Conservation (phyloP, 2,888 invertebrate species). For the Automeris io region DNA sequence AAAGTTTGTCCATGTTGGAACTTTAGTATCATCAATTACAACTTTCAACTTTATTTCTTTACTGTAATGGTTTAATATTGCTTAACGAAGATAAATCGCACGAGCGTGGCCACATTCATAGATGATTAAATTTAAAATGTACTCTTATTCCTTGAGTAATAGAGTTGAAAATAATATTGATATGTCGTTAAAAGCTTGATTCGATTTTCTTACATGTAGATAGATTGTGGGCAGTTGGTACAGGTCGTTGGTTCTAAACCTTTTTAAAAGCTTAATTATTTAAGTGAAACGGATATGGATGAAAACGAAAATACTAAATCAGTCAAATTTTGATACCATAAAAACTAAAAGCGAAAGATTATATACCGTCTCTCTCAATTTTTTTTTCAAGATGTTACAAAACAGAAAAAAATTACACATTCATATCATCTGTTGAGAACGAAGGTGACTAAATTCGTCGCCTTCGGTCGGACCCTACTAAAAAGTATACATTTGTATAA, state of each 20-base stretch:
- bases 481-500: too few species aligned
- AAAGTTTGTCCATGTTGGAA: slow-evolving; percentile 48
- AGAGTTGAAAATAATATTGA: slow-evolving; percentile 16
- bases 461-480: too few species aligned
- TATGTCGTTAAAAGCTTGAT: slow-evolving; percentile 34
- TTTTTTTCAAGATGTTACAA: too few species aligned
- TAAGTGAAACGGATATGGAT: too few species aligned
- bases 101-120: slow-evolving; percentile 40
- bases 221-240: slow-evolving; percentile 69
- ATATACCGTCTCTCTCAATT: too few species aligned
- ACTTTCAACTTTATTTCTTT: slow-evolving; percentile 13
- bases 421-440: too few species aligned
- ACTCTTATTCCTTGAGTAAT: background rate
- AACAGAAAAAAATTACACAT: too few species aligned
- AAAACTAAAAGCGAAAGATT: too few species aligned
- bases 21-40: slow-evolving; percentile 19
- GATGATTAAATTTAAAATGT: slow-evolving; percentile 16
- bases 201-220: slow-evolving; percentile 42
- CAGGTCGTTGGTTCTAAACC: slow-evolving; percentile 46
- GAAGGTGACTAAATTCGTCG: too few species aligned
- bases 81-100: slow-evolving; percentile 31
- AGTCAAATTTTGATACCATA: too few species aligned
- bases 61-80: slow-evolving; percentile 13
- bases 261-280: slow-evolving; percentile 20
- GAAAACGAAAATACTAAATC: too few species aligned